These are phyloP conservation scores for Chaetogeoica ovagalla DNA, from an alignment of 2,888 invertebrate species.

Conservation along the genomic window DNA sequence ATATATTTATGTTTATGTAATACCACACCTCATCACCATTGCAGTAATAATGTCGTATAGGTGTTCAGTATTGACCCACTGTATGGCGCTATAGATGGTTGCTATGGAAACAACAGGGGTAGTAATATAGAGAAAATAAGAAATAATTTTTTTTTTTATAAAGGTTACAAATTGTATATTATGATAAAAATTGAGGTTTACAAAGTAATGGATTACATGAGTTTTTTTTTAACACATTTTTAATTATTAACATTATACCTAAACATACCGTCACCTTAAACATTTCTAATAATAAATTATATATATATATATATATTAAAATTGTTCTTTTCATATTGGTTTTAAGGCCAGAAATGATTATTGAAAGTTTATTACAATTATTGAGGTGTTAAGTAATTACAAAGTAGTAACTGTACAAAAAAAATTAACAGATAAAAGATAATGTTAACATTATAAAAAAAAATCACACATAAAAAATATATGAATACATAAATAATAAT, in stretches of 20 bases:
- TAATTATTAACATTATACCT: slow-evolving; percentile 38
- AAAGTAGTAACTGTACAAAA: background rate
- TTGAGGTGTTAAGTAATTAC: background rate
- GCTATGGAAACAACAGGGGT: slow-evolving; percentile 34
- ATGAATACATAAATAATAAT: slow-evolving; percentile 24
- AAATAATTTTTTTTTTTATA: slow-evolving; percentile 9
- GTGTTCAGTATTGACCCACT: slow-evolving; percentile 35
- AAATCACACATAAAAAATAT: slow-evolving; percentile 2
- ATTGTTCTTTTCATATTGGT: slow-evolving; percentile 1
- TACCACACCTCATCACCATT: background rate
- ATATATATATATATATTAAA: slow-evolving; percentile 15
- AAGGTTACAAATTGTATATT: slow-evolving; percentile 48
- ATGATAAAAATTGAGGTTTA: slow-evolving; percentile 39
- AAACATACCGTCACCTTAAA: slow-evolving; percentile 47
- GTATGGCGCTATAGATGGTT: slow-evolving; percentile 9
- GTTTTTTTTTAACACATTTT: slow-evolving; percentile 7
- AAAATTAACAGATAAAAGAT: slow-evolving; percentile 13
- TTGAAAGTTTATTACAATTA: background rate
- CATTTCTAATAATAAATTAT: slow-evolving; percentile 6
- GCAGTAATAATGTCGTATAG: background rate
- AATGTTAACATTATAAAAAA: slow-evolving; percentile 19
- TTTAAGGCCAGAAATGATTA: background rate
- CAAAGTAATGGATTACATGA: slow-evolving; percentile 38
- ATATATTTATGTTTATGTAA: background rate
- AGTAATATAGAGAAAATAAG: slow-evolving; percentile 11